Base-by-base conservation (phyloP, 2,797 vertebrate species). In the Eleutherodactylus coqui region DNA sequence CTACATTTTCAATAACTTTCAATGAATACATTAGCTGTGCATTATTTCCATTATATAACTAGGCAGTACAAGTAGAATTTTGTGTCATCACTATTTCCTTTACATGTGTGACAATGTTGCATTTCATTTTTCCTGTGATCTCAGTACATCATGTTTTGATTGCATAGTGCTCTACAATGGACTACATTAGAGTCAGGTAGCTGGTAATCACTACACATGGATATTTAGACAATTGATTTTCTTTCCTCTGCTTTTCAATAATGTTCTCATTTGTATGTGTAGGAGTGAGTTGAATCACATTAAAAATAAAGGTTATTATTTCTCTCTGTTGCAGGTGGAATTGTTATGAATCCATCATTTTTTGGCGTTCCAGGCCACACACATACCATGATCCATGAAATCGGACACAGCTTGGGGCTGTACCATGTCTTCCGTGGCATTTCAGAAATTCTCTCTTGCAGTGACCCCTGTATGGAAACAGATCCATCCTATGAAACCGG, bases 381-480 rank as follows among this genome's bases (percentile, higher is more conserved):
- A 0, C 97, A 99, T 93, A 99, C 98, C 2, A 99, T 99, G 98
- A 97, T 99, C 91, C 98, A 99, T 2, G 98, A 99, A 89, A 97
- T 99, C 0, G 98, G 98, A 55, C 98, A 99, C 89, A 99, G 97
- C 90, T 94, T 99, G 11, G 98, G 98, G 29, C 95, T 99, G 86
- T 99, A 99, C 87, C 98, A 99, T 0, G 97, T 99, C 90, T 99
- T 99, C 91, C 96, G 97, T 32, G 98, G 98, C 10, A 96, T 99
- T 92, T 99, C 98, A 0, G 98, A 99, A 92, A 96, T 98, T 55
- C 97, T 98, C 83, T 99, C 98, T 7, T 99, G 98, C 89, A 99
- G 98, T 0, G 98, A 99, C 38, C 96, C 96, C 0, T 99, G 98
- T 91, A 94, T 99, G 95, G 98, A 99, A 92, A 98, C 95, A 0